Percentiles rank a stretch among this genome's conserved stretches.
These are phyloP conservation scores for Chrysaora quinquecirrha DNA, from an alignment of 30 jellyfish, hydroid and myxozoan genomes.

Conservation along the genomic window DNA sequence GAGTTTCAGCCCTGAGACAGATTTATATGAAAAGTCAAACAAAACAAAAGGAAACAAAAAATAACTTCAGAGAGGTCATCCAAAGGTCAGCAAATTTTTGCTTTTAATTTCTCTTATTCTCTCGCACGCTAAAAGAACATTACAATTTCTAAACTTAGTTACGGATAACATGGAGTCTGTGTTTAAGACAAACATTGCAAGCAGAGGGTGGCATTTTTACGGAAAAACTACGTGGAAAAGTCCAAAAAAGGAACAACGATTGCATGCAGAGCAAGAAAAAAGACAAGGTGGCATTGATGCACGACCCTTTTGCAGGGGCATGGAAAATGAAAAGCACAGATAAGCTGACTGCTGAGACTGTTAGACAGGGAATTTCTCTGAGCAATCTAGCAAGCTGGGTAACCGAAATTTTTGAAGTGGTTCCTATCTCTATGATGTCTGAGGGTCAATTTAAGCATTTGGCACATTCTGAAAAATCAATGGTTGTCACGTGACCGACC, in stretches of 20 bases:
- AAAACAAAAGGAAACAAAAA: not conserved
- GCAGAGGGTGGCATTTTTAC: conserved; percentile 37
- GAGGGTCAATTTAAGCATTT: no score
- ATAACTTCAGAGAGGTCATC: not conserved
- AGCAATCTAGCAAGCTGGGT: no score
- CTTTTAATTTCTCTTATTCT: not conserved
- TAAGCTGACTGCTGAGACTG: conserved; percentile 32
- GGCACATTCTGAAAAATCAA: no score
- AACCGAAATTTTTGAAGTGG: no score
- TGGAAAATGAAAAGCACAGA: conserved; percentile 43
- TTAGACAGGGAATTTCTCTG: no score
- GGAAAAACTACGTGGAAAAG: conserved; percentile 29
- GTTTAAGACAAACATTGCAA: conserved; percentile 11
- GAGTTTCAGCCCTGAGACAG: conserved; percentile 8
- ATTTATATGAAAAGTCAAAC: not conserved
- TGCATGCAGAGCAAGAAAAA: conserved; percentile 39
- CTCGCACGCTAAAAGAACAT: not conserved
- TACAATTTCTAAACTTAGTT: conserved; percentile 2
- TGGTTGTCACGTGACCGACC: no score
- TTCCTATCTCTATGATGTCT: no score
- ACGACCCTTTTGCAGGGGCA: conserved; percentile 48
- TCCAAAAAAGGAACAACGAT: conserved; percentile 21
- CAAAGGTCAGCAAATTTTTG: not conserved
- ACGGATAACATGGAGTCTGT: conserved; percentile 30
- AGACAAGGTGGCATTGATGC: conserved; percentile 36